These are phyloP conservation scores for Nomada lathburiana DNA, from an alignment of 2,888 invertebrate genomes.

Conservation along the genomic window DNA sequence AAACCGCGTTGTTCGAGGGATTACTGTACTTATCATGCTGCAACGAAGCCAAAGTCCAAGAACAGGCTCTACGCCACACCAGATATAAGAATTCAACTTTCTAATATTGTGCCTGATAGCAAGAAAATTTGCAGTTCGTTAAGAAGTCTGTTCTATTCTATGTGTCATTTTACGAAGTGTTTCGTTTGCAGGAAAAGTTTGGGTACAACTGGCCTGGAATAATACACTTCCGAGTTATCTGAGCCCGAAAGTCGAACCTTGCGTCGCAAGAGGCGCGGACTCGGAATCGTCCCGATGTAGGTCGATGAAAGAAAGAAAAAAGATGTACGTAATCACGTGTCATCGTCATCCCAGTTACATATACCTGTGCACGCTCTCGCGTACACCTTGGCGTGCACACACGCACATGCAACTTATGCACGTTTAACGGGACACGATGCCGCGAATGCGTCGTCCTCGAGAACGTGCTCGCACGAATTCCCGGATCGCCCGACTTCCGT, in stretches of 20 bases:
- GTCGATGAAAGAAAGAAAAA: slow-evolving; percentile 23
- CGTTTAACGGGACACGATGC: slow-evolving; percentile 60
- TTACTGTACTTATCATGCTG: no score
- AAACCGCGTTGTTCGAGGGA: no score
- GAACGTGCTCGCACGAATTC: slow-evolving; percentile 63
- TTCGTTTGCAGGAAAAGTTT: no score
- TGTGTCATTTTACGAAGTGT: no score
- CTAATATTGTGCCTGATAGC: no score
- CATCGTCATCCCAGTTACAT: slow-evolving; percentile 1
- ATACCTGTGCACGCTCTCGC: slow-evolving; percentile 21
- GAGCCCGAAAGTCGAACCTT: neutral
- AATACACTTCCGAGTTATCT: neutral
- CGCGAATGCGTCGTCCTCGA: slow-evolving; percentile 45
- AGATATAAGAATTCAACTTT: no score
- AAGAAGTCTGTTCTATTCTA: no score
- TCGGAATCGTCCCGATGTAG: slow-evolving; percentile 24
- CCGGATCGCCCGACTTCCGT: slow-evolving; percentile 67
- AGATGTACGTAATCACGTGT: slow-evolving; percentile 16
- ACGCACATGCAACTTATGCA: neutral
- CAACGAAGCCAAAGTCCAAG: no score
- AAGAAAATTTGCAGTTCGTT: no score
- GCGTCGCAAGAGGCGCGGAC: neutral
- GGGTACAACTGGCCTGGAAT: no score
- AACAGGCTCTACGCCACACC: no score
- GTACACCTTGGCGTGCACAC: no score